Evolutionary conservation across 2,797 vertebrate species (phyloP).

Genomic region (Paramormyrops hopkinsi): DNA sequence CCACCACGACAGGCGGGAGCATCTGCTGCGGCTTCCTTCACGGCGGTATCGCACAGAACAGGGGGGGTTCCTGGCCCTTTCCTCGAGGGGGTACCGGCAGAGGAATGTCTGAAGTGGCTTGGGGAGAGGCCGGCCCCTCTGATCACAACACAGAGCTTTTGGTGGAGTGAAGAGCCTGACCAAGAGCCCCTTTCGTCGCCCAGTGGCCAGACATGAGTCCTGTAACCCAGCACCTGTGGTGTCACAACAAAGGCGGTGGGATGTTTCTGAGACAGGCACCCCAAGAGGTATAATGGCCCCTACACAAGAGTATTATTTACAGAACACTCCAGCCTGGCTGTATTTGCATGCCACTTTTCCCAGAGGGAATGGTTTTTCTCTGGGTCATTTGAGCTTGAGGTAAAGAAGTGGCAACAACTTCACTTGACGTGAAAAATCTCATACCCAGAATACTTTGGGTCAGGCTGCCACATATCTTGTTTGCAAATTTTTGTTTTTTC

Average conservation of each 20-base stretch:
- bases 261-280: background rate
- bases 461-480: background rate
- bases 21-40: background rate
- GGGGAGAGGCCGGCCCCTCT: background rate
- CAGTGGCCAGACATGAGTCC: slow-evolving; percentile 25
- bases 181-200: background rate
- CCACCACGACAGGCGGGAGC: background rate
- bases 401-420: slow-evolving; percentile 8
- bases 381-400: slow-evolving; percentile 24
- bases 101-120: background rate
- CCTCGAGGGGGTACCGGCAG: background rate
- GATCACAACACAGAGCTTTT: background rate
- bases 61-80: background rate
- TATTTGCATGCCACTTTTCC: slow-evolving; percentile 20
- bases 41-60: background rate
- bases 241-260: background rate
- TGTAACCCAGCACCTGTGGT: slow-evolving; percentile 20
- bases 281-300: background rate
- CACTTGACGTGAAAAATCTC: background rate
- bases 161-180: slow-evolving; percentile 20
- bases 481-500: background rate
- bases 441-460: background rate
- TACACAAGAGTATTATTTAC: background rate
- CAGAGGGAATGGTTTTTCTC: background rate
- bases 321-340: background rate